These are phyloP conservation scores for Venustaconcha ellipsiformis DNA, from an alignment of 1,140 invertebrate genomes.

Conservation along the genomic window DNA sequence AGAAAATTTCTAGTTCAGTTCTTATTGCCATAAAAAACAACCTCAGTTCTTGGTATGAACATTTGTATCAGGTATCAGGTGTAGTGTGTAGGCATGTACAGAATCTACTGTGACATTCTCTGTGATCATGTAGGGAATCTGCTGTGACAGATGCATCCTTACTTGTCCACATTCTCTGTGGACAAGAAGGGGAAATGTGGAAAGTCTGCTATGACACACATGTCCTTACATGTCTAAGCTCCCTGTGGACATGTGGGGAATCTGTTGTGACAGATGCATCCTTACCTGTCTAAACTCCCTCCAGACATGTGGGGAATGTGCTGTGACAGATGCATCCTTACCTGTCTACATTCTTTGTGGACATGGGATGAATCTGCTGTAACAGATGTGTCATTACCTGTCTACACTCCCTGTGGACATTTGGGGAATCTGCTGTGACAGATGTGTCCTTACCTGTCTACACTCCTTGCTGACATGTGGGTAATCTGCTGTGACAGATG, in stretches of 20 bases:
- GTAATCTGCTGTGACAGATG: constrained; percentile 82
- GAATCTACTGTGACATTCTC: constrained; percentile 82
- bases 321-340: constrained; percentile 79
- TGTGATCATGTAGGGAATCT: constrained; percentile 80
- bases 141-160: constrained; percentile 80
- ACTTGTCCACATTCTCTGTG: constrained; percentile 75
- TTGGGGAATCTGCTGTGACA: constrained; percentile 82
- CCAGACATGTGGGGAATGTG: neutral
- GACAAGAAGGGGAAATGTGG: constrained; percentile 76
- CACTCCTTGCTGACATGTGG: constrained; percentile 79
- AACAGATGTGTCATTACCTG: constrained; percentile 77
- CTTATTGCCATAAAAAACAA: neutral
- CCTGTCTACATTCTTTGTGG: constrained; percentile 74
- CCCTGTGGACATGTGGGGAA: no score
- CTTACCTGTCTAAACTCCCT: constrained; percentile 81
- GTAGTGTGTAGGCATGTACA: constrained; percentile 75
- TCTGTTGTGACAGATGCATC: no score
- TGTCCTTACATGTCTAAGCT: no score
- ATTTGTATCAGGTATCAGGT: neutral
- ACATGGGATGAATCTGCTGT: constrained; percentile 83
- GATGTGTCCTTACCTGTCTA: constrained; percentile 74
- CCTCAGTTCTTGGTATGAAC: neutral
- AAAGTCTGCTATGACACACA: constrained; percentile 85
- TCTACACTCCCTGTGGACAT: constrained; percentile 77
- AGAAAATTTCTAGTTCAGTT: neutral